These are phyloP conservation scores for Heliconius hermathena DNA, from an alignment of 1,140 invertebrate species.

Conservation along the genomic window DNA sequence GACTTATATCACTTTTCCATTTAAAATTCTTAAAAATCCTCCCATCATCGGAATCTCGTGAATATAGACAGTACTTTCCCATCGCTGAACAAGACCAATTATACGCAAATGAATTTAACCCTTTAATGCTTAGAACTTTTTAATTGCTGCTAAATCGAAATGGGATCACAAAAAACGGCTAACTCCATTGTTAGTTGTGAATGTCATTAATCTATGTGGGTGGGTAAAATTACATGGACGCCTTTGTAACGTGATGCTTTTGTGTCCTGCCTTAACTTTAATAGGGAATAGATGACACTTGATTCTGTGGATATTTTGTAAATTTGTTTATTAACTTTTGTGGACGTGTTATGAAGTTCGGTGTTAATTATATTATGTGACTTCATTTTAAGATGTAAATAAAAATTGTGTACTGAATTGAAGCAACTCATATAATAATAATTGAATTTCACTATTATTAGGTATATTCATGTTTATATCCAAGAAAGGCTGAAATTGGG, in stretches of 20 bases:
- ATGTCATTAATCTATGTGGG: constrained; percentile 75
- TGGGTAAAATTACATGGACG: constrained; percentile 63
- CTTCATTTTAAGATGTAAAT: too few relatives aligned
- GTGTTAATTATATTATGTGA: too few relatives aligned
- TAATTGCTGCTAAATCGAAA: constrained; percentile 79
- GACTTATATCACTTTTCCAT: background rate
- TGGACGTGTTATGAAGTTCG: background rate
- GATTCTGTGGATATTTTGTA: background rate
- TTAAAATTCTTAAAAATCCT: background rate
- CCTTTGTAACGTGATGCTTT: constrained; percentile 44
- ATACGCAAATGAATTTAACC: constrained; percentile 72
- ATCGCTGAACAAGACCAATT: constrained; percentile 61
- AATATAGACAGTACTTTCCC: constrained; percentile 27
- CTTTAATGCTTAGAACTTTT: constrained; percentile 73
- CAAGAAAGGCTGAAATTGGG: too few relatives aligned
- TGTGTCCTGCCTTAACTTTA: constrained; percentile 28
- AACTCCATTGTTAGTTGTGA: constrained; percentile 54
- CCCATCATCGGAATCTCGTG: constrained; percentile 28
- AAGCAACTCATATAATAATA: too few relatives aligned
- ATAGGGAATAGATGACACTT: constrained; percentile 26
- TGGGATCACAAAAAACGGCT: constrained; percentile 64
- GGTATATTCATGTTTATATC: too few relatives aligned
- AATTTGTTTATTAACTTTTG: background rate
- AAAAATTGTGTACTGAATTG: too few relatives aligned
- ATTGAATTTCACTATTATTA: too few relatives aligned